phyloP scores from a whole-genome alignment of 2,888 invertebrate genomes.

The Uropetala carovei region DNA sequence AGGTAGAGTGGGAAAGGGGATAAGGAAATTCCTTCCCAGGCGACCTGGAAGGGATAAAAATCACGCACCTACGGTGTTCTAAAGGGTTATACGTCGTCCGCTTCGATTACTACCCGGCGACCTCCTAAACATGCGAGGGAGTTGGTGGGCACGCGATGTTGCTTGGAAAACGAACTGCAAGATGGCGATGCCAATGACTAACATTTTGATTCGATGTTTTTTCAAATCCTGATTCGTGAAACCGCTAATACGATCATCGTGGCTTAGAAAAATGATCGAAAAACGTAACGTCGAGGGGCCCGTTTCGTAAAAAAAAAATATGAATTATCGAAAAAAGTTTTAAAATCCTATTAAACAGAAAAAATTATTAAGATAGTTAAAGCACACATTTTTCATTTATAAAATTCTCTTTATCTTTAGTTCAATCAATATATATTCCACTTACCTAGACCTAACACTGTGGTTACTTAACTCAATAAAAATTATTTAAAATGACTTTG shows the following conservation, averaged over 20 bases:
- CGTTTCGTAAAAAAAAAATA: background rate
- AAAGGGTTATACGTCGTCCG: background rate
- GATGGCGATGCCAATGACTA: background rate
- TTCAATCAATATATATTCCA: too few species aligned
- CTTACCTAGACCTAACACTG: too few species aligned
- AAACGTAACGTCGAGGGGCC: background rate
- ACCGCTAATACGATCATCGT: background rate
- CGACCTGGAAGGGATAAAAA: background rate
- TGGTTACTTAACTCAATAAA: too few species aligned
- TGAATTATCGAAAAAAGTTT: too few species aligned
- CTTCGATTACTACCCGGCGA: background rate
- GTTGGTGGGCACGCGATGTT: background rate
- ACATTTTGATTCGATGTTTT: background rate
- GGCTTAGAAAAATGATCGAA: background rate
- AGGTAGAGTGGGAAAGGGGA: background rate
- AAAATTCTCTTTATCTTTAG: too few species aligned
- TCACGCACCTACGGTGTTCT: background rate
- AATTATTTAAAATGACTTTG: too few species aligned
- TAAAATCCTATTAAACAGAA: too few species aligned
- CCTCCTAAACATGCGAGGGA: background rate
- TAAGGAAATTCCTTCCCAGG: background rate
- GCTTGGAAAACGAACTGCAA: background rate
- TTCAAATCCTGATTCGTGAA: background rate
- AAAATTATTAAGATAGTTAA: too few species aligned
- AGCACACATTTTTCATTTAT: too few species aligned